phyloP scores from a whole-genome alignment of 2,113 vertebrate species.

The Caranx melampygus region DNA sequence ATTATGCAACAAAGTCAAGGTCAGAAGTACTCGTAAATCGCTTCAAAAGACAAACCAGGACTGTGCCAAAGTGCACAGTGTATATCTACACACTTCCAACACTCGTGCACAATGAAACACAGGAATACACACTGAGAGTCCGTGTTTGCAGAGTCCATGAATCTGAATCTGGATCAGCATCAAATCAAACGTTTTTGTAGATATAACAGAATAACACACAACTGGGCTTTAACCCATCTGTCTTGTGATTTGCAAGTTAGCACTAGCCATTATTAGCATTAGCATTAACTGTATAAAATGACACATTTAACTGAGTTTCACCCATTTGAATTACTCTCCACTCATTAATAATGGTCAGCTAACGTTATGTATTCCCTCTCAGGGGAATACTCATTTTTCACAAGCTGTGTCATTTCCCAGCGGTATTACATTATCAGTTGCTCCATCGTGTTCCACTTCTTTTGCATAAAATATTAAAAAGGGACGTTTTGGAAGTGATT shows the following conservation, averaged over 20 bases:
- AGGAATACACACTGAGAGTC: too few species aligned
- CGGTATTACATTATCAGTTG: conserved; percentile 3
- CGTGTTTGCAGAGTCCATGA: not conserved
- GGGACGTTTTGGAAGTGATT: not conserved
- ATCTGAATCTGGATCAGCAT: not conserved
- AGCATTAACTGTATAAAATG: not conserved
- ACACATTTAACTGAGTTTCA: not conserved
- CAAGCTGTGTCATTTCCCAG: not conserved
- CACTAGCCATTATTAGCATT: too few species aligned
- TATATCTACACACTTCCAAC: too few species aligned
- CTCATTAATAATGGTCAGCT: not conserved
- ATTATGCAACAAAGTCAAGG: not conserved
- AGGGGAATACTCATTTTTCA: not conserved
- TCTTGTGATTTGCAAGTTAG: not conserved
- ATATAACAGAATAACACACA: not conserved
- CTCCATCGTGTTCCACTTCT: not conserved
- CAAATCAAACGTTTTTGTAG: not conserved
- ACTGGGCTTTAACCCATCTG: not conserved
- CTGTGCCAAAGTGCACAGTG: too few species aligned
- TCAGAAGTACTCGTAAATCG: too few species aligned
- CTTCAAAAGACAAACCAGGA: too few species aligned
- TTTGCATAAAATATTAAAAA: conserved; percentile 38
- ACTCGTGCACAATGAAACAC: too few species aligned
- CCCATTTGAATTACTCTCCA: not conserved
- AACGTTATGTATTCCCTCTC: not conserved